phyloP scores from a whole-genome alignment of 1,140 invertebrate genomes.

The Cotesia vestalis region DNA sequence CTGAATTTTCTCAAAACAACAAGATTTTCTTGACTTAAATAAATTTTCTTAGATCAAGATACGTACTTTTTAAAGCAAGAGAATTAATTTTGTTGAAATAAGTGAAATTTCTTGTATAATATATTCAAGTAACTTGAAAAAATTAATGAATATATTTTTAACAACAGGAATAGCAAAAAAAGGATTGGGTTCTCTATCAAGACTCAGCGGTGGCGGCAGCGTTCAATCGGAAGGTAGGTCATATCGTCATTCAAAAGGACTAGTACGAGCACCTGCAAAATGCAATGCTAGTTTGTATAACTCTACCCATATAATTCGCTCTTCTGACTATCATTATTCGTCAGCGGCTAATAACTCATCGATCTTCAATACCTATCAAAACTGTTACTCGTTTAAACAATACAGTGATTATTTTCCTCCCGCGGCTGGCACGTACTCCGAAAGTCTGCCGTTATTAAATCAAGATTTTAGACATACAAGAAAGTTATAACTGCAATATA shows the following conservation, averaged over 20 bases:
- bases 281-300: conserved; percentile 22
- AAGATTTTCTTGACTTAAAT: no score
- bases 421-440: conserved; percentile 17
- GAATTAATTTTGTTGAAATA: no score
- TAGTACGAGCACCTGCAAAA: conserved; percentile 6
- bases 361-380: neutral
- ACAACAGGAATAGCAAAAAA: conserved; percentile 29
- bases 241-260: neutral
- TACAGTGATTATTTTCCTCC: conserved; percentile 8
- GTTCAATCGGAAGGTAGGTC: conserved; percentile 32
- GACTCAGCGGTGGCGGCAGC: neutral
- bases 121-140: no score
- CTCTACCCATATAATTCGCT: neutral
- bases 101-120: no score
- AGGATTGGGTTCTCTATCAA: neutral
- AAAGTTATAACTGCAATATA: no score
- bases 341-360: no score
- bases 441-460: conserved; percentile 37
- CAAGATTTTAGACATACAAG: neutral
- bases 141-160: neutral
- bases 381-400: conserved; percentile 6
- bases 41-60: no score
- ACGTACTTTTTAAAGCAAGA: no score
- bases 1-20: no score
- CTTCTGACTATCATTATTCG: no score